Conservation (phyloP, 2,797 vertebrate species). For the Malacoraja senta region DNA sequence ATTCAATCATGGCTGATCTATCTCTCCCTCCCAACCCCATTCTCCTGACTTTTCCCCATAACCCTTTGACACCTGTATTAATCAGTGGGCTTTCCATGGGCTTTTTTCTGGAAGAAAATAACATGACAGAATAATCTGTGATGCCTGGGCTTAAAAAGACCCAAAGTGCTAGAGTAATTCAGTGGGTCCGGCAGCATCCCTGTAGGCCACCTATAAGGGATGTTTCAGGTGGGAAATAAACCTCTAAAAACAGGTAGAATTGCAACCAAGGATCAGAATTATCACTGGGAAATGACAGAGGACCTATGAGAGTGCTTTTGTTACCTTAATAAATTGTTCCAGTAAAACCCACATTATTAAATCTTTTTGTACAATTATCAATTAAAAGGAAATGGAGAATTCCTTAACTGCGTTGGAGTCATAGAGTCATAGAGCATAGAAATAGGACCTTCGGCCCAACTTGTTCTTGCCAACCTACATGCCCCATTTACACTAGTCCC, state of each 20-base stretch:
- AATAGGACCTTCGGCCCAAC: no score
- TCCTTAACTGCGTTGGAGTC: background rate
- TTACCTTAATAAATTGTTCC: background rate
- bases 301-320: background rate
- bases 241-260: background rate
- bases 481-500: no score
- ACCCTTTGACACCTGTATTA: no score
- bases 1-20: no score
- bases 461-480: no score
- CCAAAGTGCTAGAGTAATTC: no score
- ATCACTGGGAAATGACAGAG: background rate
- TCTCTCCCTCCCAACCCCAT: no score
- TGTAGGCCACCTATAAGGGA: no score
- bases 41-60: no score
- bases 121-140: background rate
- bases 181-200: no score
- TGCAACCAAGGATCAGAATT: background rate
- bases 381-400: background rate
- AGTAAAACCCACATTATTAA: background rate
- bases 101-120: background rate
- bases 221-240: no score
- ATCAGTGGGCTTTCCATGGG: background rate
- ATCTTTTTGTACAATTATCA: background rate
- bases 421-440: no score
- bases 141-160: background rate